Percentiles rank a stretch among this genome's conserved stretches.
Conservation (phyloP, 2,113 vertebrate species). For the Arizona elegans region DNA sequence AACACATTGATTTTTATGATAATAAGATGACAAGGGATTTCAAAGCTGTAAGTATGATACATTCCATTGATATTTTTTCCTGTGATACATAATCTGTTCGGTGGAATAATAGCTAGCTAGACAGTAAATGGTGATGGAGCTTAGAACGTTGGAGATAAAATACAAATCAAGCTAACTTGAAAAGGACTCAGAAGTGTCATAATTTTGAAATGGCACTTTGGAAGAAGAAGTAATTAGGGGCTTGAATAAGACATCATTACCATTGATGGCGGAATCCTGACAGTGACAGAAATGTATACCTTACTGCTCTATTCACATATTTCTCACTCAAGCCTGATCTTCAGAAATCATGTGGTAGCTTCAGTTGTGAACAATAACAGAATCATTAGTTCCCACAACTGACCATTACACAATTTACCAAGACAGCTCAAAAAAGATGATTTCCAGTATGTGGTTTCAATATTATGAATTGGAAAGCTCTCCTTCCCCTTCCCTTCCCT, state of each 20-base stretch:
- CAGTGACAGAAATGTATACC: not conserved
- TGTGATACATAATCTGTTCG: not conserved
- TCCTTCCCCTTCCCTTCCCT: not conserved
- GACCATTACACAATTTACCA: not conserved
- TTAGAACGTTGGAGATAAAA: not conserved
- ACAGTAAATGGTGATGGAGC: not conserved
- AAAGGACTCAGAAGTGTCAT: not conserved
- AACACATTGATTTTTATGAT: constrained; percentile 1
- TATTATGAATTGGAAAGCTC: not conserved
- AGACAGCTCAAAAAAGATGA: not conserved
- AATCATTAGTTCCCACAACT: not conserved
- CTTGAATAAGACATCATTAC: not conserved
- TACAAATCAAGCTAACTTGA: not conserved
- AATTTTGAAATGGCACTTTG: not conserved
- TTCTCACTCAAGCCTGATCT: not conserved
- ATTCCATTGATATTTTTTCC: not conserved
- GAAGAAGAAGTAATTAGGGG: not conserved
- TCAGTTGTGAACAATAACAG: not conserved
- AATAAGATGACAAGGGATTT: constrained; percentile 12
- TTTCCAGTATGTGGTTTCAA: not conserved
- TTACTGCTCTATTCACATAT: not conserved
- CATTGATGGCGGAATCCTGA: not conserved
- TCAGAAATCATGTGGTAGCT: not conserved
- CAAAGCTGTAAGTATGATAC: constrained; percentile 2
- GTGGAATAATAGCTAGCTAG: not conserved